Conservation (phyloP, 2,797 vertebrate genomes). For the Linurgus olivaceus region DNA sequence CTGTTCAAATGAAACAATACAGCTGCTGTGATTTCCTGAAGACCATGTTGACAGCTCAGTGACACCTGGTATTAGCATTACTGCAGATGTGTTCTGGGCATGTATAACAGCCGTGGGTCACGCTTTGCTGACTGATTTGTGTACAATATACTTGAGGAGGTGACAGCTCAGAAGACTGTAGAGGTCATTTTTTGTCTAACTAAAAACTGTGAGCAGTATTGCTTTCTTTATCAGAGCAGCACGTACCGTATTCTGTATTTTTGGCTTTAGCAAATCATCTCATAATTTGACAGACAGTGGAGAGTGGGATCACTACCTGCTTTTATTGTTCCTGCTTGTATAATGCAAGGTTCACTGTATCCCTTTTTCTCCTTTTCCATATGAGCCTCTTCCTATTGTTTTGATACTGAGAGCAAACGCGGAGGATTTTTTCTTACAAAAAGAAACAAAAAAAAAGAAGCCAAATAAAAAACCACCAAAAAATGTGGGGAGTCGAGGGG, state of each 20-base stretch:
- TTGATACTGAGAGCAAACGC: neutral
- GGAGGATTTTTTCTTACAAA: neutral
- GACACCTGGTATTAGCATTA: neutral
- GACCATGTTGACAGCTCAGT: neutral
- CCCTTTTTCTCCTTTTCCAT: neutral
- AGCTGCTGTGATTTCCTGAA: neutral
- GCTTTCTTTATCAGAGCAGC: neutral
- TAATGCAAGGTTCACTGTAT: neutral
- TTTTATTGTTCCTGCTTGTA: neutral
- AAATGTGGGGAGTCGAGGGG: accelerated
- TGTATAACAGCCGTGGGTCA: neutral
- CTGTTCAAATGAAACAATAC: neutral
- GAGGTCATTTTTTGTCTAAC: neutral
- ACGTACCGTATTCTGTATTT: neutral
- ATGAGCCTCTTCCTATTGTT: neutral
- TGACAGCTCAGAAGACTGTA: neutral
- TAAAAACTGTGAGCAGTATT: neutral
- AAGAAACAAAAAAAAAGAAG: too few relatives aligned
- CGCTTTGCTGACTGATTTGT: neutral
- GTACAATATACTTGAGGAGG: neutral
- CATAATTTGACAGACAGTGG: neutral
- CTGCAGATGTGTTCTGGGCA: neutral
- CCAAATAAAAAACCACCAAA: neutral
- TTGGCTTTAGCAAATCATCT: neutral
- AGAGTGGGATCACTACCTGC: neutral